Base-by-base conservation (phyloP, 2,113 vertebrate species). In the Oncorhynchus gorbuscha region DNA sequence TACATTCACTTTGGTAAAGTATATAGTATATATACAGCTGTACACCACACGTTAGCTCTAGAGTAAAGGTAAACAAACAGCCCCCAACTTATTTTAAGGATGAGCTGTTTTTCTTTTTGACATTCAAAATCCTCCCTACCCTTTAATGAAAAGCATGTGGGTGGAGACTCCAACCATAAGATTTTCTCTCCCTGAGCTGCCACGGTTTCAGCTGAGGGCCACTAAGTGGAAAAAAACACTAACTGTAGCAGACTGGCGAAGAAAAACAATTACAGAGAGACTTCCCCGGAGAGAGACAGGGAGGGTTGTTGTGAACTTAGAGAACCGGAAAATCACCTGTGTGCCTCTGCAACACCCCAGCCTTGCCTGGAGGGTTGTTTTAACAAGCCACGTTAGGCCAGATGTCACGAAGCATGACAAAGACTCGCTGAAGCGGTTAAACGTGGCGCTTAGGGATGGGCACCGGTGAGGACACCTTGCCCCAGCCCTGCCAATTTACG, bases 401-500 rank as follows among this genome's bases (percentile, higher is more conserved):
- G 67, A 8, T 72, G 72, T 35, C 69, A 22, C 30, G 55, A 77
- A 74, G 74, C 22, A 0, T 62, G 69, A 80, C 64, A 79, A 74
- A 74, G 58, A 84, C 75, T 73, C 64, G 72, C 80, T 80, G 79
- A 83, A 80, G 73, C 69, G 73, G 73, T 81, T 83, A 81, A 81
- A 82, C 39, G 73, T 86, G 28, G 12, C 39, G 86, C 84, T 88
- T 77, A 82, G 86, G 78, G 82, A 68, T 45, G 39, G 69, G 20
- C 76, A 35, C 73, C 73, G n/a, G 32, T 51, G 66, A 75, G 24
- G 12, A 72, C 39, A 83, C 77, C 68, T 45, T 69, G 71, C 59
- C 74, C 59, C 70, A 30, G 83, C 84, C 76, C 76, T 78, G 85
- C 76, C 82, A 88, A 87, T 89, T 84, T 78, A 87, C 26, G 26